phyloP scores from a whole-genome alignment of 2,888 invertebrate species.

The Rhagophthalmus giganteus region DNA sequence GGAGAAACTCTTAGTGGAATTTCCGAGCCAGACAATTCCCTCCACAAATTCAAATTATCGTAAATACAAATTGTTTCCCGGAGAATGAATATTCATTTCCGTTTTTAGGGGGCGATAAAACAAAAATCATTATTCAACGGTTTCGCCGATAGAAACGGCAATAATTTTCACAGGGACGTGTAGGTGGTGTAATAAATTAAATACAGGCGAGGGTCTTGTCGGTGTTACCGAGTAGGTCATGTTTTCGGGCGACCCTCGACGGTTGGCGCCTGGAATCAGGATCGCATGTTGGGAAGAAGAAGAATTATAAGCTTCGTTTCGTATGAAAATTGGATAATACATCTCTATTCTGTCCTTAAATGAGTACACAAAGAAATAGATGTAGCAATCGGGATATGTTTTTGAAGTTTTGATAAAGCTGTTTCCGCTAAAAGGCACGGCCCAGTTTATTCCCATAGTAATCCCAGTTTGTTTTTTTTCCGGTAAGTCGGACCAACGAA shows the following conservation, averaged over 20 bases:
- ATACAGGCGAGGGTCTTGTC: conserved; percentile 44
- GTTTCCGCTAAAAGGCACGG: conserved; percentile 8
- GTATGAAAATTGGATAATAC: conserved; percentile 23
- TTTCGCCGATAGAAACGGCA: conserved; percentile 42
- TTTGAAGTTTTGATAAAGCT: conserved; percentile 13
- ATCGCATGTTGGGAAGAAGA: conserved; percentile 36
- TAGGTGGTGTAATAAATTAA: conserved; percentile 46
- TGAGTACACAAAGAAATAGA: conserved; percentile 10
- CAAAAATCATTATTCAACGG: conserved; percentile 46
- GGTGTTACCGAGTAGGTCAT: conserved; percentile 40
- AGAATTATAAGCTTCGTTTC: conserved; percentile 31
- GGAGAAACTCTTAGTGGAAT: conserved; percentile 8
- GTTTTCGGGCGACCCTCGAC: conserved; percentile 41
- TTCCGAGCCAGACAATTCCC: conserved; percentile 15
- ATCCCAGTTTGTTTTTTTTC: conserved; percentile 33
- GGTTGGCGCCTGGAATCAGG: conserved; percentile 42
- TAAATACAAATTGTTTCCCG: conserved; percentile 39
- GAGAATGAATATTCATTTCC: conserved; percentile 43
- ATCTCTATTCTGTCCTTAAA: conserved; percentile 16
- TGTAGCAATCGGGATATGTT: conserved; percentile 17
- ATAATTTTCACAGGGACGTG: conserved; percentile 44
- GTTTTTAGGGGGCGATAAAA: conserved; percentile 41
- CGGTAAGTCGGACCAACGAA: conserved; percentile 35
- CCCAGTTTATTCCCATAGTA: conserved; percentile 17
- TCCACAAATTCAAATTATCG: conserved; percentile 35